Conservation (phyloP, 2,113 vertebrate species). For the Hemibagrus wyckioides region DNA sequence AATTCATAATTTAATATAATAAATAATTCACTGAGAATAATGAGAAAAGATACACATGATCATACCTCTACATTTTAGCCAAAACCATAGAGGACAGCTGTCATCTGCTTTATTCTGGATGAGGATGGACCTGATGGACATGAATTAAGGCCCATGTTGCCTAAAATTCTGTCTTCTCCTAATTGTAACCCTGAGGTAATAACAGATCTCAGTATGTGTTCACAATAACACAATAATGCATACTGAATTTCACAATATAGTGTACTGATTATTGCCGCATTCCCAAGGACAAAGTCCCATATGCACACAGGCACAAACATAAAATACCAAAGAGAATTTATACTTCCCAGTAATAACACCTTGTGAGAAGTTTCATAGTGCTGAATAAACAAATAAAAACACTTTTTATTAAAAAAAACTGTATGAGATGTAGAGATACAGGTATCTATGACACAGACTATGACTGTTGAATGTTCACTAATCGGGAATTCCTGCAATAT, state of each 20-base stretch:
- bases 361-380: background rate
- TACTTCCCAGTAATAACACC: background rate
- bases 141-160: background rate
- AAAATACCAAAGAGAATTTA: background rate
- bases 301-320: background rate
- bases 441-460: background rate
- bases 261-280: background rate
- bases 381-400: background rate
- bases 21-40: background rate
- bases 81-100: background rate
- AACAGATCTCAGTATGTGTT: background rate
- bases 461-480: background rate
- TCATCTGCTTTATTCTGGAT: background rate
- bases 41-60: background rate
- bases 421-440: background rate
- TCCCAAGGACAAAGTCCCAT: background rate
- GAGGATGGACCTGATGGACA: background rate
- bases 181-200: background rate
- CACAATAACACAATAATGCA: background rate
- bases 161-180: background rate
- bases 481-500: background rate
- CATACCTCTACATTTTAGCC: background rate
- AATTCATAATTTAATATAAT: no score
- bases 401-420: background rate
- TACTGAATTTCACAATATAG: background rate